A percentile compares a stretch with the other conserved stretches of the same genome.
phyloP scores from a whole-genome alignment of 2,113 vertebrate species.

The Laticauda colubrina region DNA sequence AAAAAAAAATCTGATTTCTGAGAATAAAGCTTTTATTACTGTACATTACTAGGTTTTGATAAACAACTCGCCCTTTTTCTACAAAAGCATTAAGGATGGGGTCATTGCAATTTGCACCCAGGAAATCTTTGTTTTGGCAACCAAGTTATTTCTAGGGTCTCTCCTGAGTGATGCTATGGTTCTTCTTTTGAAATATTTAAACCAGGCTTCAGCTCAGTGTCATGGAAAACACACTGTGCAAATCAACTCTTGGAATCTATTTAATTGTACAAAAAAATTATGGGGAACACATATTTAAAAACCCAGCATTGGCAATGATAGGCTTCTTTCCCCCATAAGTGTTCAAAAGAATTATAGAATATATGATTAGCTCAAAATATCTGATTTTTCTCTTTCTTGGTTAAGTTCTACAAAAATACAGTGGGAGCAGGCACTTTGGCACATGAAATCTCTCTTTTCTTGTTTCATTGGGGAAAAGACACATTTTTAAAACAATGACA shows the following conservation, averaged over 20 bases:
- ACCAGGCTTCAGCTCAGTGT: background rate
- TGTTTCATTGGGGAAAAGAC: slow-evolving; percentile 66
- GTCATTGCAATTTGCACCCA: background rate
- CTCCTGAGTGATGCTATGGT: background rate
- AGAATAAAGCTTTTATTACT: background rate
- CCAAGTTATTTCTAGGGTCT: background rate
- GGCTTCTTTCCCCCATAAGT: background rate
- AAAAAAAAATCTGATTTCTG: background rate
- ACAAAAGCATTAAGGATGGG: background rate
- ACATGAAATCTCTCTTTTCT: slow-evolving; percentile 56
- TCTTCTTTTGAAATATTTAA: background rate
- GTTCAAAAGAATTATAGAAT: background rate
- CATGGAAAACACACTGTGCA: background rate
- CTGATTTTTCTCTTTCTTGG: slow-evolving; percentile 20
- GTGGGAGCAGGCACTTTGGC: slow-evolving; percentile 71
- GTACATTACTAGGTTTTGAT: background rate
- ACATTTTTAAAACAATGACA: slow-evolving; percentile 10
- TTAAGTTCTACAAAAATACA: slow-evolving; percentile 16
- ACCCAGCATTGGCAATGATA: background rate
- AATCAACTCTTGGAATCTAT: background rate
- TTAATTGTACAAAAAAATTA: background rate
- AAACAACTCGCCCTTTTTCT: background rate
- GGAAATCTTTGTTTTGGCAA: background rate
- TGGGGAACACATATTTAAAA: background rate
- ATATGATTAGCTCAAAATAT: background rate